Conservation (phyloP, 2,113 vertebrate genomes). For the Henicopernis longicauda region DNA sequence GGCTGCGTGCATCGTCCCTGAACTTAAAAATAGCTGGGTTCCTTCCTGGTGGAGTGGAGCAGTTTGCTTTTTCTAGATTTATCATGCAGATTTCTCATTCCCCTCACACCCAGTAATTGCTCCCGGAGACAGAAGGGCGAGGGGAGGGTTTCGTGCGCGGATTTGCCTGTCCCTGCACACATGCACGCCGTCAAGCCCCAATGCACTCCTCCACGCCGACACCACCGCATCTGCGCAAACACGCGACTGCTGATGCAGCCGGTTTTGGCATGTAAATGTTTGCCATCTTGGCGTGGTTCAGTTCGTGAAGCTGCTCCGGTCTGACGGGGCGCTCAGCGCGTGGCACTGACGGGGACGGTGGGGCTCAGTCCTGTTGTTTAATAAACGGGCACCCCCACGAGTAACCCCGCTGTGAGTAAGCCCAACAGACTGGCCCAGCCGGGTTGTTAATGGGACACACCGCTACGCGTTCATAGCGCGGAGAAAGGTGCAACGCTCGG, state of each 20-base stretch:
- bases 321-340: accelerated
- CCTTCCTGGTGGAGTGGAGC: neutral
- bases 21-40: constrained; percentile 10
- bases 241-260: neutral
- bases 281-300: accelerated
- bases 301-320: accelerated
- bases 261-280: neutral
- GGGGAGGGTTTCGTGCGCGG: neutral
- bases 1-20: neutral
- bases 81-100: neutral
- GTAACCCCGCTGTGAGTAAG: no score
- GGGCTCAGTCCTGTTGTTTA: neutral
- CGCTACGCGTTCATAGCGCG: accelerated
- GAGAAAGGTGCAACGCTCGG: neutral
- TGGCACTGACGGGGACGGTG: neutral
- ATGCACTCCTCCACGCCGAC: neutral
- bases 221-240: neutral
- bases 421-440: neutral
- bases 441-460: neutral
- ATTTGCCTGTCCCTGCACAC: neutral
- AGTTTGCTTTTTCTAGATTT: constrained; percentile 35
- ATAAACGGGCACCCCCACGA: accelerated
- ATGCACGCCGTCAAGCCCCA: neutral
- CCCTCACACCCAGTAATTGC: neutral
- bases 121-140: neutral